Evolutionary conservation across 2,797 vertebrate species (phyloP).

Genomic region (Siniperca scherzeri): DNA sequence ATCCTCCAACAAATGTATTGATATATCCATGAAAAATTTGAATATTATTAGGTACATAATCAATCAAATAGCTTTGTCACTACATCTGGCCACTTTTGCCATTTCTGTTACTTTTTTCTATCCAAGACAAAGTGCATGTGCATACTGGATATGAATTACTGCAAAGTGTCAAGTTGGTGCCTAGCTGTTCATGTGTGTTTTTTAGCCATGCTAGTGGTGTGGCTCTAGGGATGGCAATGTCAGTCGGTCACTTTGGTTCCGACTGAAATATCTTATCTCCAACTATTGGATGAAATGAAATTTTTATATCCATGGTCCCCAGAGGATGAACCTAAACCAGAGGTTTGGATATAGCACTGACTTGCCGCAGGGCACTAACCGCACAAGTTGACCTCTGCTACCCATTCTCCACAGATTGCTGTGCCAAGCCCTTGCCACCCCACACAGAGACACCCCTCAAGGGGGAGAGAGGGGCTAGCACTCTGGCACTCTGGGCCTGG

Average conservation of each 20-base stretch:
- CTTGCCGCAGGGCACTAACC: slow-evolving; percentile 52
- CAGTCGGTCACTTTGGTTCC: neutral
- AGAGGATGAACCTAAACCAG: slow-evolving; percentile 9
- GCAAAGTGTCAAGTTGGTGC: neutral
- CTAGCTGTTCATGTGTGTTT: neutral
- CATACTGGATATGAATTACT: neutral
- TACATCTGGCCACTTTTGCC: neutral
- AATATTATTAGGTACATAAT: neutral
- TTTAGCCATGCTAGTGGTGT: neutral
- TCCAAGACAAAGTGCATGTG: neutral
- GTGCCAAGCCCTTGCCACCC: slow-evolving; percentile 54
- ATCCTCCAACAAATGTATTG: neutral
- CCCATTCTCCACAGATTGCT: slow-evolving; percentile 40
- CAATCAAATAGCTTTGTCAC: neutral
- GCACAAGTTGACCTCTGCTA: slow-evolving; percentile 60
- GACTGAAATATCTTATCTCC: neutral
- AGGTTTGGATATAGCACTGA: slow-evolving; percentile 50
- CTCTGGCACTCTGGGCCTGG: slow-evolving; percentile 62
- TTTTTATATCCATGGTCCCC: neutral
- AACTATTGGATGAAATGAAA: neutral
- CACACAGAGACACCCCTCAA: slow-evolving; percentile 41
- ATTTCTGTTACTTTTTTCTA: neutral
- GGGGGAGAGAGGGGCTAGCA: slow-evolving; percentile 46
- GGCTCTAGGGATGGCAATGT: neutral
- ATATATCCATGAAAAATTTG: neutral